Percentiles rank a stretch among this genome's conserved stretches.
phyloP scores from a whole-genome alignment of 2,797 vertebrate genomes.

The Leptodactylus fallax region DNA sequence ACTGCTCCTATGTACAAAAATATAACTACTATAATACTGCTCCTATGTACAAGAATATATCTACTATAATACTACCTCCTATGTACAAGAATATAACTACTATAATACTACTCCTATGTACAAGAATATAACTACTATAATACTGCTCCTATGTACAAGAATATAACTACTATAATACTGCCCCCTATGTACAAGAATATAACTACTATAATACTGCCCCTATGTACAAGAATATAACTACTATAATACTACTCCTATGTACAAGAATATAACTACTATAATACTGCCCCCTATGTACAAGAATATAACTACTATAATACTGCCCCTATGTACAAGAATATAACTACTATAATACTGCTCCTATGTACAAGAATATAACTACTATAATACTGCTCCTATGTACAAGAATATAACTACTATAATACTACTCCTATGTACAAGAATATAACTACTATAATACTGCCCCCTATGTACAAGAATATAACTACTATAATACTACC shows the following conservation, averaged over 20 bases:
- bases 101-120: too few relatives aligned
- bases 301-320: neutral
- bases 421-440: neutral
- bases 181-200: neutral
- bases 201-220: slow-evolving; percentile 5
- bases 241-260: neutral
- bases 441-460: slow-evolving; percentile 9
- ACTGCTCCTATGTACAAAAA: too few relatives aligned
- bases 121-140: neutral
- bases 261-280: too few relatives aligned
- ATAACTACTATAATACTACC: slow-evolving; percentile 2
- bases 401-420: slow-evolving; percentile 4
- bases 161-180: slow-evolving; percentile 12
- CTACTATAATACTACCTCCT: too few relatives aligned
- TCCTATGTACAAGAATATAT: too few relatives aligned
- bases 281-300: too few relatives aligned
- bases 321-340: neutral
- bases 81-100: too few relatives aligned
- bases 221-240: slow-evolving; percentile 3
- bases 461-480: neutral
- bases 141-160: neutral
- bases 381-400: neutral
- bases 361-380: slow-evolving; percentile 3
- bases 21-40: too few relatives aligned
- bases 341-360: neutral